Evolutionary conservation across 2,797 vertebrate genomes (phyloP).

Genomic region (Neosilurus mollespiculum): DNA sequence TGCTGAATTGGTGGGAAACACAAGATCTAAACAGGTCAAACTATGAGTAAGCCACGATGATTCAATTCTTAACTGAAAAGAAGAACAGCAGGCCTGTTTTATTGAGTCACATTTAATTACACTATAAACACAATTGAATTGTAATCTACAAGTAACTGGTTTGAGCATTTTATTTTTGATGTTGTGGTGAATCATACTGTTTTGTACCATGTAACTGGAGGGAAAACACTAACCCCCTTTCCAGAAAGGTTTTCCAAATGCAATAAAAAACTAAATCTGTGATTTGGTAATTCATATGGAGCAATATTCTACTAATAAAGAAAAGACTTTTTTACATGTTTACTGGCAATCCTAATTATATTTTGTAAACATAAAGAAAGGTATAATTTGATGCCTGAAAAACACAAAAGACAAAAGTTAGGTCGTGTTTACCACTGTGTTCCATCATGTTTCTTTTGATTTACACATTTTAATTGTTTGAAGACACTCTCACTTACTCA

Average conservation of each 20-base stretch:
- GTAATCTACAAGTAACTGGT: background rate
- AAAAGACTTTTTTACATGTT: too few relatives aligned
- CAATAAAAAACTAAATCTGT: too few relatives aligned
- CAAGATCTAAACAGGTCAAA: background rate
- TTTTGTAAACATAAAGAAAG: too few relatives aligned
- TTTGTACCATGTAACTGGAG: background rate
- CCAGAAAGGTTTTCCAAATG: too few relatives aligned
- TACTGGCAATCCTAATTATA: too few relatives aligned
- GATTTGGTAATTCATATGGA: background rate
- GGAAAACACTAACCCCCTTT: background rate
- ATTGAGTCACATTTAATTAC: conserved; percentile 13
- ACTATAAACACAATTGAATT: background rate
- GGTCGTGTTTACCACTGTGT: too few relatives aligned
- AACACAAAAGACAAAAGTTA: too few relatives aligned
- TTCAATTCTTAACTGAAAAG: background rate
- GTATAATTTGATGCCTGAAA: too few relatives aligned
- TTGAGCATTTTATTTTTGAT: background rate
- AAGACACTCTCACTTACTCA: too few relatives aligned
- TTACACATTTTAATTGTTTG: too few relatives aligned
- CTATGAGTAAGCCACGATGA: background rate
- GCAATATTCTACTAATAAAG: too few relatives aligned
- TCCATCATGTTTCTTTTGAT: too few relatives aligned
- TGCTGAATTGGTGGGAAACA: background rate
- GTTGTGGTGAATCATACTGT: background rate
- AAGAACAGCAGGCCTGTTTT: background rate